These are phyloP conservation scores for Ypsolopha scabrella DNA, from an alignment of 2,888 invertebrate genomes.

Conservation along the genomic window DNA sequence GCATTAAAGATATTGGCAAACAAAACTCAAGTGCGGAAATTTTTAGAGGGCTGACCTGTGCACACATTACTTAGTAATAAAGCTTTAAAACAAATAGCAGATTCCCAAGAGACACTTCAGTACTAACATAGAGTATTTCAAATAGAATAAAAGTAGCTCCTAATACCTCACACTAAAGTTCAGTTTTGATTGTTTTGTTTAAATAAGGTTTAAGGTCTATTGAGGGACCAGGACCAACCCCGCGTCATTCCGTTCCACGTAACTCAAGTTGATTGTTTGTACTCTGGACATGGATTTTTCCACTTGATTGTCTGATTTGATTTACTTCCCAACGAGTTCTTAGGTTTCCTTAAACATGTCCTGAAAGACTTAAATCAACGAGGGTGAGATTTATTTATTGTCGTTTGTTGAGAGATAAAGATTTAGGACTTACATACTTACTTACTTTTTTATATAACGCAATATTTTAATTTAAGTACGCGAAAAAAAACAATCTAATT, in stretches of 20 bases:
- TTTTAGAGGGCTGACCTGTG: slow-evolving; percentile 68
- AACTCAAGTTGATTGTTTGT: slow-evolving; percentile 68
- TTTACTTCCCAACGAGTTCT: slow-evolving; percentile 46
- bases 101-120: slow-evolving; percentile 32
- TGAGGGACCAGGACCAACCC: slow-evolving; percentile 20
- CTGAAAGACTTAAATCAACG: background rate
- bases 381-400: background rate
- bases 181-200: too few relatives aligned
- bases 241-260: slow-evolving; percentile 50
- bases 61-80: slow-evolving; percentile 70
- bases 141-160: slow-evolving; percentile 21
- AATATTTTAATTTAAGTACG: too few relatives aligned
- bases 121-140: slow-evolving; percentile 30
- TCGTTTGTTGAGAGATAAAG: background rate
- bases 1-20: slow-evolving; percentile 63
- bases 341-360: slow-evolving; percentile 21
- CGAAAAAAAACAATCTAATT: too few relatives aligned
- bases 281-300: slow-evolving; percentile 65
- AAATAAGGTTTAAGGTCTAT: too few relatives aligned
- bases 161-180: too few relatives aligned
- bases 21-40: slow-evolving; percentile 29
- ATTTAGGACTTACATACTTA: background rate
- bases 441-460: too few relatives aligned
- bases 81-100: slow-evolving; percentile 67
- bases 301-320: slow-evolving; percentile 70